Evolutionary conservation across 2,113 vertebrate species (phyloP).

Genomic region (Nerophis lumbriciformis): DNA sequence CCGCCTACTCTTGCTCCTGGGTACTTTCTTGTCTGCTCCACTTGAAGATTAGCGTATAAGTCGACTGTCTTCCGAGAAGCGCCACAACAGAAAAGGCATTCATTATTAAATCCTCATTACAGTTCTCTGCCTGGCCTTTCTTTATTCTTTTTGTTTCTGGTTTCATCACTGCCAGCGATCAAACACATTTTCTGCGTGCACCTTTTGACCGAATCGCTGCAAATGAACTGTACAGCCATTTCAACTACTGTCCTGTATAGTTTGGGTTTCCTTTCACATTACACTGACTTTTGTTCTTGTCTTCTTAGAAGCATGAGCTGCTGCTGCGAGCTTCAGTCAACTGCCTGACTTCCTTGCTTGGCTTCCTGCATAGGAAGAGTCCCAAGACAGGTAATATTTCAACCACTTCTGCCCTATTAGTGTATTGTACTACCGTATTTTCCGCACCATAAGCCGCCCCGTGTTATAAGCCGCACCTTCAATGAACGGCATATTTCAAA

Average conservation of each 20-base stretch:
- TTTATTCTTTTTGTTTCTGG: constrained; percentile 29
- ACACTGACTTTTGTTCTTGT: neutral
- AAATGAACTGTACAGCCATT: too few species aligned
- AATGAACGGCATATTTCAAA: too few species aligned
- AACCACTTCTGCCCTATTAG: neutral
- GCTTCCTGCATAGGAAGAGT: constrained; percentile 76
- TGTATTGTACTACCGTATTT: neutral
- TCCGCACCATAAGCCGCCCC: too few species aligned
- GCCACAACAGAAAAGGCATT: constrained; percentile 32
- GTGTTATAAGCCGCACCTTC: too few species aligned
- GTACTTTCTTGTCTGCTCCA: constrained; percentile 18
- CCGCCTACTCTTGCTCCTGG: constrained; percentile 17
- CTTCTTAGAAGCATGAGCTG: constrained; percentile 80
- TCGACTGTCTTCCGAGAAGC: constrained; percentile 26
- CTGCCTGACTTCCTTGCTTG: constrained; percentile 82
- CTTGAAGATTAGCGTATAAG: constrained; percentile 34
- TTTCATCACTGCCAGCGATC: constrained; percentile 7
- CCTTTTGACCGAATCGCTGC: constrained; percentile 3
- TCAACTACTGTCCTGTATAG: too few species aligned
- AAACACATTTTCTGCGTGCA: constrained; percentile 7
- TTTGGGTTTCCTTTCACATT: neutral
- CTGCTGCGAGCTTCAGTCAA: constrained; percentile 77
- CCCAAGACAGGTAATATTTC: constrained; percentile 72
- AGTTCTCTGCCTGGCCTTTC: constrained; percentile 16
- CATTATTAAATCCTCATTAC: constrained; percentile 47